A percentile compares a stretch with the other conserved stretches of the same genome.
Evolutionary conservation across 2,797 vertebrate species (phyloP).

Genomic region (Balearica regulorum): DNA sequence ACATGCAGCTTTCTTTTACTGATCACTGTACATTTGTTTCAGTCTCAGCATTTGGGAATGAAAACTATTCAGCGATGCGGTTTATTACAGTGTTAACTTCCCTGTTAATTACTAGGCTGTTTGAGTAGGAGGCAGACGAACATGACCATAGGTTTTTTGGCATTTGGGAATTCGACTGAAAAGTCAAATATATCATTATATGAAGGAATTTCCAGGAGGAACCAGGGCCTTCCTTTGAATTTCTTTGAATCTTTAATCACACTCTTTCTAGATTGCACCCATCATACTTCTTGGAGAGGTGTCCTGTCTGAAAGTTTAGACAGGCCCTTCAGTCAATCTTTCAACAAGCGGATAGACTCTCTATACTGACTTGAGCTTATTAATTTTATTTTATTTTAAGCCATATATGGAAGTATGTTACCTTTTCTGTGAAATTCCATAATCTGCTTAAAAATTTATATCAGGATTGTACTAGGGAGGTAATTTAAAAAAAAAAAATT

Average conservation of each 20-base stretch:
- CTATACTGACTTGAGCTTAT: neutral
- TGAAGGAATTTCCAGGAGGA: neutral
- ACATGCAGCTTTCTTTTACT: neutral
- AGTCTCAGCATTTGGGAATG: rapidly evolving
- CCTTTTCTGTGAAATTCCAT: neutral
- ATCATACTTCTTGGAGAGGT: neutral
- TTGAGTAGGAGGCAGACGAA: neutral
- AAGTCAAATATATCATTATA: neutral
- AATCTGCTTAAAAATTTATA: neutral
- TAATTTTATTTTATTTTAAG: neutral
- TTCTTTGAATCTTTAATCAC: neutral
- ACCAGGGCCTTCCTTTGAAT: neutral
- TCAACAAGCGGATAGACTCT: neutral
- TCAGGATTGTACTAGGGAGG: neutral
- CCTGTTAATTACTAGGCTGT: neutral
- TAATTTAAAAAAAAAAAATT: too few species aligned
- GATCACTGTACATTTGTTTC: neutral
- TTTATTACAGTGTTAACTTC: neutral
- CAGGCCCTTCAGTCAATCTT: neutral
- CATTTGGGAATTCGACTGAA: neutral
- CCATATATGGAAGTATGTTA: neutral
- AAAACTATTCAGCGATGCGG: neutral
- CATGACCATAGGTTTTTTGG: neutral
- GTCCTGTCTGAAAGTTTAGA: neutral
- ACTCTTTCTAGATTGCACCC: neutral